Evolutionary conservation across 2,797 vertebrate genomes (phyloP).

Genomic region (Artibeus jamaicensis): DNA sequence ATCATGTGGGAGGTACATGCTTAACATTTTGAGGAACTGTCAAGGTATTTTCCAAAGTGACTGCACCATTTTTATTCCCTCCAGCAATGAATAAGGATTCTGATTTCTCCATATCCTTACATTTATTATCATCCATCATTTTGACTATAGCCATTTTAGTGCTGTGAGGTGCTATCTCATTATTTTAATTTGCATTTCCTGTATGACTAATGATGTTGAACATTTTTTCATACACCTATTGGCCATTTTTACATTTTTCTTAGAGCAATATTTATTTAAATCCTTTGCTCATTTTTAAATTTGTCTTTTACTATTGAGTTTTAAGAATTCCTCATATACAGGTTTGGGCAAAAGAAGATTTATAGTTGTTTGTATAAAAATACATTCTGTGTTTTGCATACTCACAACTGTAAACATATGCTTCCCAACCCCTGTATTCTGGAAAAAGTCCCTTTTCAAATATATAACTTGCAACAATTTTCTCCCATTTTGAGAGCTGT

Average conservation of each 20-base stretch:
- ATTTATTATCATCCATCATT: neutral
- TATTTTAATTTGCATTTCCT: neutral
- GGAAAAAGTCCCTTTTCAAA: neutral
- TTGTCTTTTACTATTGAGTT: neutral
- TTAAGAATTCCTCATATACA: neutral
- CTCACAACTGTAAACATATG: neutral
- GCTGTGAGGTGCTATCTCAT: neutral
- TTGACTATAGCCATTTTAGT: neutral
- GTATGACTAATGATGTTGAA: neutral
- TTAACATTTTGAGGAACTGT: neutral
- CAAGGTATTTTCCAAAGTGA: neutral
- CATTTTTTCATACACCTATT: neutral
- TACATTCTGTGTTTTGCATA: neutral
- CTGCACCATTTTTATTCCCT: neutral
- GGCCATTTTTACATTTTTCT: constrained; percentile 12
- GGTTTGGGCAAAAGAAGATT: neutral
- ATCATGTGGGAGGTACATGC: neutral
- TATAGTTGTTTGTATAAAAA: neutral
- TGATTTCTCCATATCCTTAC: neutral
- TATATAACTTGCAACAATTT: neutral
- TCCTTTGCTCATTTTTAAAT: neutral
- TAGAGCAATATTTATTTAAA: neutral
- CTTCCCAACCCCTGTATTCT: neutral
- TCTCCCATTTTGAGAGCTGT: neutral
- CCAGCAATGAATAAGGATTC: neutral